phyloP scores from a whole-genome alignment of 30 jellyfish, hydroid and myxozoan genomes.

The Cassiopea andromeda region DNA sequence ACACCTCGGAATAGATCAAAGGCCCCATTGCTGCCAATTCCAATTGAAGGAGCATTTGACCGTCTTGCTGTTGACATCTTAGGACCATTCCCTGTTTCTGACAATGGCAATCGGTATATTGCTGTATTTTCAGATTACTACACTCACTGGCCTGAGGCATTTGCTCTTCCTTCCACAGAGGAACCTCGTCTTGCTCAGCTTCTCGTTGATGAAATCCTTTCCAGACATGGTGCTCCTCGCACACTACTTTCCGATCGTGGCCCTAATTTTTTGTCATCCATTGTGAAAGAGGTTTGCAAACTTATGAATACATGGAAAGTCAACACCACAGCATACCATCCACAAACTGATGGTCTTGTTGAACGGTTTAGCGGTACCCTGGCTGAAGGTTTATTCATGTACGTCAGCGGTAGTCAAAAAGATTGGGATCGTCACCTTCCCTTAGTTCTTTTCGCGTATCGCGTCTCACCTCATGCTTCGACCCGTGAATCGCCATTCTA shows the following conservation, averaged over 20 bases:
- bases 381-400: constrained; percentile 8
- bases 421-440: no score
- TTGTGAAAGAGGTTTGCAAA: constrained; percentile 9
- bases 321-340: constrained; percentile 60
- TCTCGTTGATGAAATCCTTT: constrained; percentile 35
- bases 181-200: constrained; percentile 45
- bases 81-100: constrained; percentile 36
- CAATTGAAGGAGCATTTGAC: no score
- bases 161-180: constrained; percentile 33
- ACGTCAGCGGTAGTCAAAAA: no score
- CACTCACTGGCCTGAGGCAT: constrained; percentile 58
- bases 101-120: constrained; percentile 30
- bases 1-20: constrained; percentile 26
- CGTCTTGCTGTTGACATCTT: no score
- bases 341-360: constrained; percentile 56
- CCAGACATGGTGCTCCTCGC: constrained; percentile 53
- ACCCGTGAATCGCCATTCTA: no score
- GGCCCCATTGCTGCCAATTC: no score
- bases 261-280: constrained; percentile 12
- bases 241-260: constrained; percentile 49
- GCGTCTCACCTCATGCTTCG: no score
- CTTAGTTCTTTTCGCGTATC: no score
- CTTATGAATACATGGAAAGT: constrained; percentile 4
- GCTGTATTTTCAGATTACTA: constrained; percentile 23
- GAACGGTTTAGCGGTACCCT: constrained; percentile 44